These are phyloP conservation scores for Procambarus clarkii DNA, from an alignment of 1,140 invertebrate species.

Conservation along the genomic window DNA sequence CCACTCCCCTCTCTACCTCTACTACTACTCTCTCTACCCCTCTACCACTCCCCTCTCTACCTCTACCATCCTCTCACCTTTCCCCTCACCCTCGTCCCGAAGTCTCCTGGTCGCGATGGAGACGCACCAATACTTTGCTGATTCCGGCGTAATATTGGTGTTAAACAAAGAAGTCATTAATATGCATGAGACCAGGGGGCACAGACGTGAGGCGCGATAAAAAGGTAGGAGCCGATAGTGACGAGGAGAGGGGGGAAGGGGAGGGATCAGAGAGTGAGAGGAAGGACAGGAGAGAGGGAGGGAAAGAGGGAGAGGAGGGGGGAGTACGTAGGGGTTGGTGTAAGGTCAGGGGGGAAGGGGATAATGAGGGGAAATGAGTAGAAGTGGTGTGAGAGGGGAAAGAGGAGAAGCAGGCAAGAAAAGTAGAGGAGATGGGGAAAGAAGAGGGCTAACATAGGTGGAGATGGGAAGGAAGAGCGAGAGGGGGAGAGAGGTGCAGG, in stretches of 20 bases:
- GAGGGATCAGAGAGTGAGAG: neutral
- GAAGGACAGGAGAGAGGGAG: neutral
- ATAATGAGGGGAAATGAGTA: neutral
- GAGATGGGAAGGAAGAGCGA: no score
- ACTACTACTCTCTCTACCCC: neutral
- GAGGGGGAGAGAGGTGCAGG: no score
- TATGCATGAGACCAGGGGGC: slow-evolving; percentile 20
- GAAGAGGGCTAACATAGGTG: no score
- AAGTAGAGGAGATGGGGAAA: neutral
- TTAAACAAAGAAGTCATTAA: slow-evolving; percentile 42
- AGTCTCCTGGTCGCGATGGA: neutral
- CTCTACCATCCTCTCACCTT: no score
- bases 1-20: neutral
- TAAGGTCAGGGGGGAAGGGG: neutral
- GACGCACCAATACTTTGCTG: slow-evolving; percentile 21
- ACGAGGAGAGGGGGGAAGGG: neutral
- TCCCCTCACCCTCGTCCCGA: no score
- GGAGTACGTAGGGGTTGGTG: neutral
- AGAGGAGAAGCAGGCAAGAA: neutral
- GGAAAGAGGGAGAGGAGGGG: neutral
- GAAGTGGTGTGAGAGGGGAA: no score
- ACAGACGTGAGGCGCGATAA: neutral
- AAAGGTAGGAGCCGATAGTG: neutral
- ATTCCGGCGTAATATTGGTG: slow-evolving; percentile 40
- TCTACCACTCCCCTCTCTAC: neutral